Conservation (phyloP, 2,113 vertebrate species). For the Copsychus sechellarum region DNA sequence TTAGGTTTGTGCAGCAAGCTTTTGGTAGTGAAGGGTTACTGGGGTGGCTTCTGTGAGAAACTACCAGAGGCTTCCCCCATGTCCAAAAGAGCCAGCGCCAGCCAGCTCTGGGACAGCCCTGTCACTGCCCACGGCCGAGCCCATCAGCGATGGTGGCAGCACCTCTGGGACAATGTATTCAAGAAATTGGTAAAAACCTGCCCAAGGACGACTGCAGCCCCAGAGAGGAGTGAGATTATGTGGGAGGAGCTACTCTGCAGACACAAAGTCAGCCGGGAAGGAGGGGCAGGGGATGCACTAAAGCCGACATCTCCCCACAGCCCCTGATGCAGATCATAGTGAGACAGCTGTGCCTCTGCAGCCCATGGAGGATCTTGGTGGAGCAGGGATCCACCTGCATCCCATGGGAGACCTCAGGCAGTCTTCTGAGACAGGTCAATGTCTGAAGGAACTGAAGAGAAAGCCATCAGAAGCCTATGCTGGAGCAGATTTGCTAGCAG, state of each 20-base stretch:
- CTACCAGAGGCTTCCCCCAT: background rate
- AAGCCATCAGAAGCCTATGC: rapidly evolving
- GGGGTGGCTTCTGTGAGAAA: background rate
- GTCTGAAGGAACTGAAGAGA: rapidly evolving
- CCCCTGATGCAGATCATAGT: rapidly evolving
- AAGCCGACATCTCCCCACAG: background rate
- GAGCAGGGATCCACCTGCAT: background rate
- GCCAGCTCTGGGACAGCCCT: rapidly evolving
- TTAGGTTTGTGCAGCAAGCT: background rate
- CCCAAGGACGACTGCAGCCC: background rate
- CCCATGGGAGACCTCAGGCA: rapidly evolving
- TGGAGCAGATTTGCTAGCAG: background rate
- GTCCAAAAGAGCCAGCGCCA: background rate
- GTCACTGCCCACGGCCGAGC: rapidly evolving
- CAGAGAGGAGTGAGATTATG: background rate
- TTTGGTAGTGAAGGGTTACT: background rate
- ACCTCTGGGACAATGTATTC: background rate
- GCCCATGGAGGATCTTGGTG: background rate
- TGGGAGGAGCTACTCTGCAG: background rate
- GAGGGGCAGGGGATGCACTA: rapidly evolving
- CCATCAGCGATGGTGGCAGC: rapidly evolving
- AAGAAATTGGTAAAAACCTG: background rate
- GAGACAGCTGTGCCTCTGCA: background rate
- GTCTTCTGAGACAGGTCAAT: background rate
- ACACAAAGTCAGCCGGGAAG: background rate